A percentile compares a stretch with the other conserved stretches of the same genome.
phyloP scores from a whole-genome alignment of 2,113 vertebrate genomes.

The Notothenia rossii region DNA sequence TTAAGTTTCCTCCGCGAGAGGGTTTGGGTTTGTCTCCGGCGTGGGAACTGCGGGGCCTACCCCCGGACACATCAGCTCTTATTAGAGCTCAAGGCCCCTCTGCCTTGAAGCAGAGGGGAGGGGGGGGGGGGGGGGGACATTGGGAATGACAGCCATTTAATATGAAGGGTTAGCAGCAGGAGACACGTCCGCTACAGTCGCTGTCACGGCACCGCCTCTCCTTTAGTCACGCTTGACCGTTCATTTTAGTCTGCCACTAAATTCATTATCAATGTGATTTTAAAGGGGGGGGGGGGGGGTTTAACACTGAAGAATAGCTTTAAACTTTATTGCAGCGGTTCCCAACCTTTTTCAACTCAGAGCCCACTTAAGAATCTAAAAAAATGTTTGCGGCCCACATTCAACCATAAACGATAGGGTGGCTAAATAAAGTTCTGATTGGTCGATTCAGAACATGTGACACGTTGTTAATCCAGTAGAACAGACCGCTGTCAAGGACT shows the following conservation, averaged over 20 bases:
- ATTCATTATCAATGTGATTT: conserved; percentile 7
- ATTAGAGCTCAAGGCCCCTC: conserved; percentile 52
- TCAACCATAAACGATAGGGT: no score
- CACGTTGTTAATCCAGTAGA: no score
- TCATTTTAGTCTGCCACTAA: conserved; percentile 22
- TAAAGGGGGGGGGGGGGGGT: no score
- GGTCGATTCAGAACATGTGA: no score
- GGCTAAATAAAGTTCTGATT: no score
- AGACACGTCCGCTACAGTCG: conserved; percentile 30
- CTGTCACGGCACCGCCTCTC: conserved; percentile 33
- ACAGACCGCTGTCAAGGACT: no score
- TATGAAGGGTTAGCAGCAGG: conserved; percentile 44
- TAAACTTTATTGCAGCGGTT: no score
- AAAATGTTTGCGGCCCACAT: no score
- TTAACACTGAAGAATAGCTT: no score
- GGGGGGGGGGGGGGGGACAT: conserved; percentile 16
- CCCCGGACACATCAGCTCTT: conserved; percentile 68
- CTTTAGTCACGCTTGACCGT: conserved; percentile 54
- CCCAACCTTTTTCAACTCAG: no score
- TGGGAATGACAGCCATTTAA: conserved; percentile 68
- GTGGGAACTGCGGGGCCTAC: conserved; percentile 63
- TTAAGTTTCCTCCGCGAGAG: conserved; percentile 49
- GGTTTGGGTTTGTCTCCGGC: conserved; percentile 37
- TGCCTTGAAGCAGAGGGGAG: conserved; percentile 23
- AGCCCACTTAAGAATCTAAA: no score